phyloP scores from a whole-genome alignment of 64 coral and sea anemone genomes.

The Porites lutea region DNA sequence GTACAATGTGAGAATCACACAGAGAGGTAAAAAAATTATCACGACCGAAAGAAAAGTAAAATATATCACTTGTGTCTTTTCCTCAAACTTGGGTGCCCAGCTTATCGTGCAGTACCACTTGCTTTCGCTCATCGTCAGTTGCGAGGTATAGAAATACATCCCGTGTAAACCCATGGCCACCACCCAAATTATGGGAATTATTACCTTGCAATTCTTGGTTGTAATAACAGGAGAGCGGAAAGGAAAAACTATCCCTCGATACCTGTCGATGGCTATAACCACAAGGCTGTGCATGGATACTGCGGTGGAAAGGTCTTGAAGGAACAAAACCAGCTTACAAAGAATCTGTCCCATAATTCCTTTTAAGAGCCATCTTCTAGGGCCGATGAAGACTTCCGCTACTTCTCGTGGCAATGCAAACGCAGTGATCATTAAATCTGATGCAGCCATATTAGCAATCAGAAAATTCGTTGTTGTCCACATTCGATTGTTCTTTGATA shows the following conservation, averaged over 20 bases:
- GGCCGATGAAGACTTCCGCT: background rate
- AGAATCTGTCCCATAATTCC: conserved; percentile 28
- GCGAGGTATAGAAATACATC: conserved; percentile 31
- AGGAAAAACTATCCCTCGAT: conserved; percentile 46
- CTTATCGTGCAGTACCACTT: background rate
- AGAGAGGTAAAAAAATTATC: background rate
- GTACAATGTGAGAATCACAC: background rate
- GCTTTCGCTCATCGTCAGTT: background rate
- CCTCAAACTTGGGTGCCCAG: conserved; percentile 48
- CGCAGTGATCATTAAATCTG: conserved; percentile 43
- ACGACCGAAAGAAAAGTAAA: background rate
- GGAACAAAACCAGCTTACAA: conserved; percentile 40
- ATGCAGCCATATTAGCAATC: conserved; percentile 60
- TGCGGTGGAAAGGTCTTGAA: conserved; percentile 43
- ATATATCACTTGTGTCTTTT: background rate
- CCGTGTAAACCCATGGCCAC: background rate
- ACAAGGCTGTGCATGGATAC: conserved; percentile 67
- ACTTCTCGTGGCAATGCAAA: conserved; percentile 37
- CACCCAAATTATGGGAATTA: conserved; percentile 50
- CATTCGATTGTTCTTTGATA: conserved; percentile 34
- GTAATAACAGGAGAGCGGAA: conserved; percentile 30
- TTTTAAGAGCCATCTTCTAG: conserved; percentile 10
- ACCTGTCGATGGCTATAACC: conserved; percentile 52
- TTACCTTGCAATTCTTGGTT: background rate
- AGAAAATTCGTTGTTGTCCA: conserved; percentile 45